Conservation (phyloP, 2,797 vertebrate species). For the Chaunax sp. region DNA sequence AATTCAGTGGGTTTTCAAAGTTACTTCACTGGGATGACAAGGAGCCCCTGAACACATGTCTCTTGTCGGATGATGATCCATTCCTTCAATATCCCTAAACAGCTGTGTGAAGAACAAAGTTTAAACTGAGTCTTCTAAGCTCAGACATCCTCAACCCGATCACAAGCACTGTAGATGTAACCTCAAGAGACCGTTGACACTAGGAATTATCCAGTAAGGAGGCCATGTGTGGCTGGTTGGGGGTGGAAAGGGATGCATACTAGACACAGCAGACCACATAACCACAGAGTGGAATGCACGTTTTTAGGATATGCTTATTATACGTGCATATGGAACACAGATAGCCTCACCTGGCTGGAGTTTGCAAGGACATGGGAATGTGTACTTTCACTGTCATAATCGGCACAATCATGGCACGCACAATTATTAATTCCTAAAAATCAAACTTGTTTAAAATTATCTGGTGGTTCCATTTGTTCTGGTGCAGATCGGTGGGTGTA, state of each 20-base stretch:
- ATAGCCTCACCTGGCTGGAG: constrained; percentile 69
- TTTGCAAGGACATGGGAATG: constrained; percentile 21
- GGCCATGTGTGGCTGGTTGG: constrained; percentile 34
- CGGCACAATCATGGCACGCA: no score
- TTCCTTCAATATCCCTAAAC: constrained; percentile 16
- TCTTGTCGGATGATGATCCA: neutral
- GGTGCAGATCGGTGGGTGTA: no score
- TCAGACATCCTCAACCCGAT: constrained; percentile 37
- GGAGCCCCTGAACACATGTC: constrained; percentile 9
- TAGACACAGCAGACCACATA: constrained; percentile 72
- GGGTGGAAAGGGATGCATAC: constrained; percentile 49
- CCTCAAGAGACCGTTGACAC: constrained; percentile 45
- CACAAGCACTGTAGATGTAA: constrained; percentile 37
- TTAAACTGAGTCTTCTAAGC: constrained; percentile 24
- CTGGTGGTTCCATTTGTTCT: no score
- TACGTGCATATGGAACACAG: constrained; percentile 74
- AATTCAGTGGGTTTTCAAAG: constrained; percentile 10
- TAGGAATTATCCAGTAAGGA: constrained; percentile 54
- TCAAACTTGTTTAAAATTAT: no score
- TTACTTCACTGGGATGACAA: constrained; percentile 10
- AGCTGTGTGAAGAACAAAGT: constrained; percentile 30
- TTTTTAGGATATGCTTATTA: constrained; percentile 85
- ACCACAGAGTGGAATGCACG: constrained; percentile 86
- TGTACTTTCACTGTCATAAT: constrained; percentile 45
- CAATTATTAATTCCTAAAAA: no score